Conservation (phyloP, 1,140 invertebrate species). For the Drosophila busckii region DNA sequence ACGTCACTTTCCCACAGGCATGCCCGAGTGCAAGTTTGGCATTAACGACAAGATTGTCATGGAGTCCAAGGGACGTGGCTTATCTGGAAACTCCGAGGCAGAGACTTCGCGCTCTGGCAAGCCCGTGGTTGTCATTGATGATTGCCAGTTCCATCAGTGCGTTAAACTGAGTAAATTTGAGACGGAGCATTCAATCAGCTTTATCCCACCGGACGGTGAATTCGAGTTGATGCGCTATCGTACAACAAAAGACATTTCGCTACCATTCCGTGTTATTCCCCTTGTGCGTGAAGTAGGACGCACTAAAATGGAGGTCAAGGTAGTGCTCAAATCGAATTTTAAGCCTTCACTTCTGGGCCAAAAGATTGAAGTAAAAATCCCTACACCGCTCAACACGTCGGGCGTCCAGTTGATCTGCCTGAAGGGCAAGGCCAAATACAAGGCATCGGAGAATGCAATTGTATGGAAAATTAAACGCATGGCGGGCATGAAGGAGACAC, state of each 20-base stretch:
- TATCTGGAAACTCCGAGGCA: constrained; percentile 86
- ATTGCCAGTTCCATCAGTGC: constrained; percentile 99
- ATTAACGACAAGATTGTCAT: constrained; percentile 99
- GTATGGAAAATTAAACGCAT: constrained; percentile 99
- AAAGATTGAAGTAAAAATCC: constrained; percentile 99
- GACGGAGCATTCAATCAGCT: constrained; percentile 99
- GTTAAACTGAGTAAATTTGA: constrained; percentile 99
- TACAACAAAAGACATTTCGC: constrained; percentile 99
- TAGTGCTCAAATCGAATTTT: constrained; percentile 99
- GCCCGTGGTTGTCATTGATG: constrained; percentile 99
- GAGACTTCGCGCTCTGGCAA: constrained; percentile 93
- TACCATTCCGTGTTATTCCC: constrained; percentile 99
- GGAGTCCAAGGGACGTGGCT: constrained; percentile 94
- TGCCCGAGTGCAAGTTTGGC: constrained; percentile 99
- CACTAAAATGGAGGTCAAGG: constrained; percentile 99
- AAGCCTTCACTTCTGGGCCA: constrained; percentile 98
- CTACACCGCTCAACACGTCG: constrained; percentile 98
- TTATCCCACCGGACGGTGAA: constrained; percentile 99
- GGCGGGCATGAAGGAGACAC: constrained; percentile 99
- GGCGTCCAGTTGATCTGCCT: constrained; percentile 99
- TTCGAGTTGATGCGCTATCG: constrained; percentile 99
- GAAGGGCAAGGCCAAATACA: constrained; percentile 99
- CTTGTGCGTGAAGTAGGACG: constrained; percentile 98
- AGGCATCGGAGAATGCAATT: constrained; percentile 99
- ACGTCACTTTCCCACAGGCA: constrained; percentile 81